Base-by-base conservation (phyloP, 1,140 invertebrate species). In the Drosophila nikananu region DNA sequence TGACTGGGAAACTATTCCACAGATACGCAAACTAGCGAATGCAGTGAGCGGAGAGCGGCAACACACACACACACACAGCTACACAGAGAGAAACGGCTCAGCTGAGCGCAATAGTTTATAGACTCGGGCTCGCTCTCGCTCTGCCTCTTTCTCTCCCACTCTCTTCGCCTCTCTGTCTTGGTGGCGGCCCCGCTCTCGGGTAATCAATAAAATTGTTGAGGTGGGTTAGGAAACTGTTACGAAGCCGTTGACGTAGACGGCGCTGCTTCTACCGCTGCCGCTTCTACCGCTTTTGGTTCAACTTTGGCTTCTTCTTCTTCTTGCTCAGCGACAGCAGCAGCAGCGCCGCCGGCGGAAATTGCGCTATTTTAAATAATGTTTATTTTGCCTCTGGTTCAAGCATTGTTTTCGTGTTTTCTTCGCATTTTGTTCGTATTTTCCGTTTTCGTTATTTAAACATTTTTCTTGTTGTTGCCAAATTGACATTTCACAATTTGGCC, bases 191-290 rank as follows among this genome's bases (percentile, higher is more conserved):
- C 80, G 84, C 84, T 57, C 91, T 90, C 86, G 83, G 91, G 91
- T 86, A 92, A 92, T 92, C 91, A 91, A 92, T 92, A 92, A 91
- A 92, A 91, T 92, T 92, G 91, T 92, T 92, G 91, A 92, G 91
- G 91, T 92, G 91, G 91, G 91, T 92, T 92, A 92, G 91, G 91
- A 92, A 92, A 92, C 83, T 90, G 89, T 92, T 92, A 92, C 91
- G 84, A 86, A 91, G 87, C 84, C 74, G 81, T 83, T 75, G 77
- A 73, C 71, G 61, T 75, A 63, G 60, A 55, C 39, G 35, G 39
- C 32, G 62, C 35, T 58, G 78, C 42, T 65, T 61, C 60, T 64
- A 62, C 32, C 27, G 58, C 44, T 30, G 66, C 66, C 30, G 66
- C 27, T 54, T 51, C 44, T 70, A 27, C 37, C 35, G 52, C 30